phyloP scores from a whole-genome alignment of 2,888 invertebrate species.

The Archips crataeganus region DNA sequence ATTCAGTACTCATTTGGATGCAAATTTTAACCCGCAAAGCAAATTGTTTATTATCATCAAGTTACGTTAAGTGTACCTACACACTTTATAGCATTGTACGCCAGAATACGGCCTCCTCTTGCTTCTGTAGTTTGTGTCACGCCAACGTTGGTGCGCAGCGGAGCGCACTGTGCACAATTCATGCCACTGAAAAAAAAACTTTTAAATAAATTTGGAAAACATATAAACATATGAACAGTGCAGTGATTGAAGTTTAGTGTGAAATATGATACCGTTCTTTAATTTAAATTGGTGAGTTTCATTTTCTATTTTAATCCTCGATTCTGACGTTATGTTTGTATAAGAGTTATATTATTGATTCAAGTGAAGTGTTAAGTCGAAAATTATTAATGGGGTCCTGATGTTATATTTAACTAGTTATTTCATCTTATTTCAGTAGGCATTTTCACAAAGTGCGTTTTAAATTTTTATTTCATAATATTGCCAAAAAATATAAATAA shows the following conservation, averaged over 20 bases:
- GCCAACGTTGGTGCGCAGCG: slow-evolving; percentile 59
- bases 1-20: not conserved
- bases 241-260: slow-evolving; percentile 12
- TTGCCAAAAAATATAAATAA: too few species aligned
- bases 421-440: too few species aligned
- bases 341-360: not conserved
- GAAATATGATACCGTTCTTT: slow-evolving; percentile 11
- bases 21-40: not conserved
- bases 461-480: too few species aligned
- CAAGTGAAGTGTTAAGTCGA: not conserved
- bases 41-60: not conserved
- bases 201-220: not conserved
- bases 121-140: slow-evolving; percentile 63
- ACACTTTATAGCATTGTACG: not conserved
- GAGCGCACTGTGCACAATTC: slow-evolving; percentile 50
- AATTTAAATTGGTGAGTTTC: slow-evolving; percentile 22
- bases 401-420: not conserved
- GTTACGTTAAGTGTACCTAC: not conserved
- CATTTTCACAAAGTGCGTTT: too few species aligned
- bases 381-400: not conserved
- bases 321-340: not conserved
- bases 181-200: slow-evolving; percentile 15
- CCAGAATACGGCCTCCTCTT: slow-evolving; percentile 53
- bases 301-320: not conserved
- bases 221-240: slow-evolving; percentile 6